Percentiles rank a stretch among this genome's conserved stretches.
These are phyloP conservation scores for Eupithecia pulchellata DNA, from an alignment of 2,888 invertebrate genomes.

Conservation along the genomic window DNA sequence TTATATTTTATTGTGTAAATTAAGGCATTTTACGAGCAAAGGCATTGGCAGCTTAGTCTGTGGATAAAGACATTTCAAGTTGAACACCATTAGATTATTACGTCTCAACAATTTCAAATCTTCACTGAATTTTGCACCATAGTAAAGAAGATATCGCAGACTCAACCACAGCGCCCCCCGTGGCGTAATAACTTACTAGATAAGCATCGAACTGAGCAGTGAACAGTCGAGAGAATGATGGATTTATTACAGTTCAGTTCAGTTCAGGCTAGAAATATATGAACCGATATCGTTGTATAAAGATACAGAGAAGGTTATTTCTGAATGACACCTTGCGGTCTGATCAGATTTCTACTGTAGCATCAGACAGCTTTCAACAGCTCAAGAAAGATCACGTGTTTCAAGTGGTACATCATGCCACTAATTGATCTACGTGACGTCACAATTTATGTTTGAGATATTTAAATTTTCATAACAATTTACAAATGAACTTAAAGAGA, in stretches of 20 bases:
- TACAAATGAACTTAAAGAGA: too few relatives aligned
- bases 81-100: background rate
- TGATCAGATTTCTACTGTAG: background rate
- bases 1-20: too few relatives aligned
- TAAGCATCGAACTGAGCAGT: slow-evolving; percentile 8
- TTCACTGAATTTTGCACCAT: background rate
- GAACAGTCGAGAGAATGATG: slow-evolving; percentile 3
- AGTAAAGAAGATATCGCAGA: background rate
- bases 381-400: background rate
- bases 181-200: slow-evolving; percentile 17
- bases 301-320: background rate
- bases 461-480: too few relatives aligned
- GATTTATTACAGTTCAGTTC: slow-evolving; percentile 4
- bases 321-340: background rate
- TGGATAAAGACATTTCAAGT: background rate
- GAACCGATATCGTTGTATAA: background rate
- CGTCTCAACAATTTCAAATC: background rate
- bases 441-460: too few relatives aligned
- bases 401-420: too few relatives aligned
- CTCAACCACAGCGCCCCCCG: slow-evolving; percentile 1
- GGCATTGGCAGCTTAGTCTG: too few relatives aligned
- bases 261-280: background rate
- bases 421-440: background rate
- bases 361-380: background rate
- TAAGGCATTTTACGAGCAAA: too few relatives aligned